Conservation (phyloP, 1,140 invertebrate genomes). For the Vanessa atalanta region DNA sequence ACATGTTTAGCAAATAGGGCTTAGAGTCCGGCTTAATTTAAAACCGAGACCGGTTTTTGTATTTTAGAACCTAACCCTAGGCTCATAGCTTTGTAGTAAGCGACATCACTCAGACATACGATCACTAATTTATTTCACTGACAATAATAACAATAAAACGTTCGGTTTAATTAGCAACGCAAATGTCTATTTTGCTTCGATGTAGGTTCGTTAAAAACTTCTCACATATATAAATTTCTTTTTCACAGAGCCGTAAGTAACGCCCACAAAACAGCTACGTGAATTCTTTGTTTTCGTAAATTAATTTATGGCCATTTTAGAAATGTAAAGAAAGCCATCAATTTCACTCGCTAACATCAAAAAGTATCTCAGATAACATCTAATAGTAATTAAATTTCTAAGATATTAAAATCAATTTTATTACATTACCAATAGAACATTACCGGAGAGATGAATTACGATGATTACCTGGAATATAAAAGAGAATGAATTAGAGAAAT, state of each 20-base stretch:
- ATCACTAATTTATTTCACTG: no score
- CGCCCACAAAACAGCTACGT: constrained; percentile 6
- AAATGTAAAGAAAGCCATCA: constrained; percentile 14
- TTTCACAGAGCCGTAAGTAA: not conserved
- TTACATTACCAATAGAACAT: constrained; percentile 13
- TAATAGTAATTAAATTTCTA: constrained; percentile 31
- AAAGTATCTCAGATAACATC: constrained; percentile 1
- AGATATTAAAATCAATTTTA: constrained; percentile 18
- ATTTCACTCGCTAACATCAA: constrained; percentile 28
- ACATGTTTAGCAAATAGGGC: no score
- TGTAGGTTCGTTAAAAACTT: not conserved
- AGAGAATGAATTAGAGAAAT: constrained; percentile 10
- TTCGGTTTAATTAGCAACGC: not conserved
- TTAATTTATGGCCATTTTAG: constrained; percentile 14
- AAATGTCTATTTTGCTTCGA: not conserved
- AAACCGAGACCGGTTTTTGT: no score
- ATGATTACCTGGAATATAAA: constrained; percentile 28
- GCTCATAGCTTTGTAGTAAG: no score
- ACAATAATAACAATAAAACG: no score
- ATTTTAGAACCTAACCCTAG: no score
- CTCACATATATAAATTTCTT: not conserved
- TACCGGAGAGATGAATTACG: constrained; percentile 8
- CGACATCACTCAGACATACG: no score
- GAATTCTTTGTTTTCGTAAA: constrained; percentile 19
- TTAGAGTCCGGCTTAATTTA: no score